Evolutionary conservation across 1,140 invertebrate species (phyloP).

Genomic region (Daktulosphaira vitifoliae): DNA sequence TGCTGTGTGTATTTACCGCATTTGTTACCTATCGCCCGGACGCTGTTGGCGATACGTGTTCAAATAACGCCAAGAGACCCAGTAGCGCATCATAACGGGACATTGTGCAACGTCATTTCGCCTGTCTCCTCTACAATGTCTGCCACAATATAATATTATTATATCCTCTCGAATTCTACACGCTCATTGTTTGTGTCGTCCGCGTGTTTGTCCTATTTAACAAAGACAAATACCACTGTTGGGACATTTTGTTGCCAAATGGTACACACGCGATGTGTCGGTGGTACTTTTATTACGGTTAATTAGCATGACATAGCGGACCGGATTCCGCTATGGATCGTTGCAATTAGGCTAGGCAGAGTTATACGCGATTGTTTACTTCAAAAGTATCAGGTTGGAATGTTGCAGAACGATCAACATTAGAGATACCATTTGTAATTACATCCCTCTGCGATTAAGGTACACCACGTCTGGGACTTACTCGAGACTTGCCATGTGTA

Average conservation of each 20-base stretch:
- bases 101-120: slow-evolving; percentile 29
- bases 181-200: slow-evolving; percentile 28
- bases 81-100: slow-evolving; percentile 32
- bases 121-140: slow-evolving; percentile 14
- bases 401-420: no score
- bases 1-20: no score
- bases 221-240: slow-evolving; percentile 18
- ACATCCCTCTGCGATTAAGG: no score
- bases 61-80: slow-evolving; percentile 25
- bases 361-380: no score
- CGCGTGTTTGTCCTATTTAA: slow-evolving; percentile 32
- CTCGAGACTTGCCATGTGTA: no score
- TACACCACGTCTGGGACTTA: no score
- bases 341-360: no score
- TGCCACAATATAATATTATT: slow-evolving; percentile 16
- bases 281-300: background rate
- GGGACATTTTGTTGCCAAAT: background rate
- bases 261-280: background rate
- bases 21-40: background rate
- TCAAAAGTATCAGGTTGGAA: no score
- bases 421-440: no score
- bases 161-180: slow-evolving; percentile 31
- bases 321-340: no score
- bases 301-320: no score
- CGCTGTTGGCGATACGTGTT: slow-evolving; percentile 6